Conservation (phyloP, 2,888 invertebrate genomes). For the Bugula neritina region DNA sequence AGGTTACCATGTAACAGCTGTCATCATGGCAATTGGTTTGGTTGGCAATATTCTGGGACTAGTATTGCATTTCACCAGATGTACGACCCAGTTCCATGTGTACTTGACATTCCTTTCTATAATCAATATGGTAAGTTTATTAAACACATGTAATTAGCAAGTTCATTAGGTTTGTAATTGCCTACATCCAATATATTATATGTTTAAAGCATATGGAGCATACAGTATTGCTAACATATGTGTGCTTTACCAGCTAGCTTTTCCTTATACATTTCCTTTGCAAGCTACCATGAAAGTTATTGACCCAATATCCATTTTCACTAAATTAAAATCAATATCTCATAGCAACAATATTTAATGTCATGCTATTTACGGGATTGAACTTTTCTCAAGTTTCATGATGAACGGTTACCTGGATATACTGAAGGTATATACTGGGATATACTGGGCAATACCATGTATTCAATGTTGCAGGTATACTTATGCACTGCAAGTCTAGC, state of each 20-base stretch:
- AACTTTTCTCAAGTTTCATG: too few species aligned
- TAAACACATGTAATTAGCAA: too few species aligned
- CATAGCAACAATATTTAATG: too few species aligned
- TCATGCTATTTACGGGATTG: too few species aligned
- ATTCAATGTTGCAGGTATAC: constrained; percentile 13
- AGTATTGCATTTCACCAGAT: background rate
- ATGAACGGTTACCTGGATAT: background rate
- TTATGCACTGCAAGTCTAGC: constrained; percentile 11
- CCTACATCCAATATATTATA: background rate
- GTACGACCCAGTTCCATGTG: background rate
- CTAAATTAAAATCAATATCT: too few species aligned
- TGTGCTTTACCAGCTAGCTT: too few species aligned
- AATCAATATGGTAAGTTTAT: constrained; percentile 4
- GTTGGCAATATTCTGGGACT: background rate
- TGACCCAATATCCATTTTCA: too few species aligned
- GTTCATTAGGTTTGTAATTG: too few species aligned
- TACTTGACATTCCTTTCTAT: background rate
- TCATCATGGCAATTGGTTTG: background rate
- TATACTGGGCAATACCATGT: too few species aligned
- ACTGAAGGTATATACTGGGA: too few species aligned
- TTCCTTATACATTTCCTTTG: too few species aligned
- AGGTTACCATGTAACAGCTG: constrained; percentile 11
- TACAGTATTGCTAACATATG: background rate
- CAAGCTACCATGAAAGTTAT: too few species aligned
- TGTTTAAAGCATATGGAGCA: background rate